Evolutionary conservation across 30 jellyfish, hydroid and myxozoan species (phyloP).

Genomic region (Cassiopea xamachana): DNA sequence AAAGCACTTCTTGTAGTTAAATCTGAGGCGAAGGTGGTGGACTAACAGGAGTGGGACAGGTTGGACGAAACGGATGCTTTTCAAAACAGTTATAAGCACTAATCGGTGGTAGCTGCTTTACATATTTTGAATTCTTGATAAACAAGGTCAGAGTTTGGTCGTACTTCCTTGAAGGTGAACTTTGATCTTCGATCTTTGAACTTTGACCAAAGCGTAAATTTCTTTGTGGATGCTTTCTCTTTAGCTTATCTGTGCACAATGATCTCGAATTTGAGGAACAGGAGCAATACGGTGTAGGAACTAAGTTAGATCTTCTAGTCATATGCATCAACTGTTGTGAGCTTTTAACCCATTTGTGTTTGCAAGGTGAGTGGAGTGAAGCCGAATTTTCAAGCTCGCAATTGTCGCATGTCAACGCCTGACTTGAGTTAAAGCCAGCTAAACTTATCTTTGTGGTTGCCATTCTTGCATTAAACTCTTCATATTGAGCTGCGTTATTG

Average conservation of each 20-base stretch:
- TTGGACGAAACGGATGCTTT: neutral
- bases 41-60: conserved; percentile 59
- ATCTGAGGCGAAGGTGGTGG: conserved; percentile 53
- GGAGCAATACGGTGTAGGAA: neutral
- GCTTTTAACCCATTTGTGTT: conserved; percentile 1
- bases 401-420: neutral
- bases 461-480: neutral
- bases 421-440: neutral
- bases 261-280: neutral
- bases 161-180: no score
- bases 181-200: no score
- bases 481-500: neutral
- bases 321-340: neutral
- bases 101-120: conserved; percentile 57
- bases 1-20: neutral
- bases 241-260: neutral
- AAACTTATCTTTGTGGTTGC: neutral
- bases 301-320: neutral
- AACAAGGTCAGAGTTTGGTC: conserved; percentile 16
- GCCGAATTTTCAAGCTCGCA: neutral
- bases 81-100: neutral
- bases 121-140: conserved; percentile 39
- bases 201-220: neutral
- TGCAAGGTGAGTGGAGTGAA: neutral
- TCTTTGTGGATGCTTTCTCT: neutral